Conservation (phyloP, 1,140 invertebrate species). For the Agrilus planipennis region DNA sequence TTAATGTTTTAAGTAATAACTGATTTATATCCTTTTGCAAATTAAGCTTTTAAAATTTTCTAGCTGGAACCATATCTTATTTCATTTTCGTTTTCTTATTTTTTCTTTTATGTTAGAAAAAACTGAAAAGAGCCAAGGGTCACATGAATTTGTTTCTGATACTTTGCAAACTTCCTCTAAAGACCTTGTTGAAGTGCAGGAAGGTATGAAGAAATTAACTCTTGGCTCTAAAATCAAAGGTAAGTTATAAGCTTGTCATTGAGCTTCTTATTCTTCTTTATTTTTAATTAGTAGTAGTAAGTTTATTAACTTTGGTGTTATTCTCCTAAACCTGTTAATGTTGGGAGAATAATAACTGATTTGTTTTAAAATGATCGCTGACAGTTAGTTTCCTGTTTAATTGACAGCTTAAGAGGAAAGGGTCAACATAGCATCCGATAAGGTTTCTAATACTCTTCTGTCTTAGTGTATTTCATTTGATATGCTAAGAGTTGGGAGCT, state of each 20-base stretch:
- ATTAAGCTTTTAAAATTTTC: too few relatives aligned
- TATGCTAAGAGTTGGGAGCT: slow-evolving; percentile 8
- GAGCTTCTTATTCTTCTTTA: background rate
- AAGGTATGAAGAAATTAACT: slow-evolving; percentile 53
- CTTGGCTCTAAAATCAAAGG: slow-evolving; percentile 28
- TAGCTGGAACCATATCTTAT: slow-evolving; percentile 37
- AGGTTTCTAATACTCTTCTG: slow-evolving; percentile 12
- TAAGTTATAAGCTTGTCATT: slow-evolving; percentile 22
- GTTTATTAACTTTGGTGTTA: background rate
- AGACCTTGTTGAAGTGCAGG: slow-evolving; percentile 54
- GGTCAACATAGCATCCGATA: slow-evolving; percentile 24
- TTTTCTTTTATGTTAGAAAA: slow-evolving; percentile 21
- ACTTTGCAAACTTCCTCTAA: slow-evolving; percentile 45
- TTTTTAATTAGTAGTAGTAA: background rate
- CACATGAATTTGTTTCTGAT: slow-evolving; percentile 55
- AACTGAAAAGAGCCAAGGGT: slow-evolving; percentile 17
- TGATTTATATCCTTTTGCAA: too few relatives aligned
- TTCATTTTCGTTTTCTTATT: slow-evolving; percentile 23
- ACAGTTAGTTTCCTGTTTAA: slow-evolving; percentile 36
- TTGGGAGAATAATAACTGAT: slow-evolving; percentile 11
- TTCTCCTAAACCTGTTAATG: background rate
- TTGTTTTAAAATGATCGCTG: slow-evolving; percentile 4
- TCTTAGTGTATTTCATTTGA: slow-evolving; percentile 7
- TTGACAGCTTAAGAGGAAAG: slow-evolving; percentile 32
- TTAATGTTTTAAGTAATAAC: too few relatives aligned